Conservation (phyloP, 2,888 invertebrate genomes). For the Latrodectus elegans region DNA sequence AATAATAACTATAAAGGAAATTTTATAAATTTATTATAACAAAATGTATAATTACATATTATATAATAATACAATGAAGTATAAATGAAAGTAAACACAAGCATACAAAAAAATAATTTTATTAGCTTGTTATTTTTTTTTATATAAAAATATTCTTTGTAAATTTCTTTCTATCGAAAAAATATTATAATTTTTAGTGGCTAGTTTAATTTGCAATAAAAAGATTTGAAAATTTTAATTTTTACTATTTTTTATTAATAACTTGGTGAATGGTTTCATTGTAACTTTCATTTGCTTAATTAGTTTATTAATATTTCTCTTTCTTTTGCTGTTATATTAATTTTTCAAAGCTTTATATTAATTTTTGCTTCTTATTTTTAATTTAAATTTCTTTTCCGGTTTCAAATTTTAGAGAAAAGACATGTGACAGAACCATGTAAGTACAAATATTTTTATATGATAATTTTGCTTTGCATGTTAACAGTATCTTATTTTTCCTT, state of each 20-base stretch:
- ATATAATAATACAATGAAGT: too few species aligned
- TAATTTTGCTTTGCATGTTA: conserved; percentile 24
- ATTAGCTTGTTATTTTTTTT: too few species aligned
- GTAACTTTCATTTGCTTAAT: conserved; percentile 55
- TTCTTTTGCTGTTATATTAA: conserved; percentile 65
- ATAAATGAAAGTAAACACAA: too few species aligned
- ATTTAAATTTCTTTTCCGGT: conserved; percentile 69
- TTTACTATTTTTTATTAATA: conserved; percentile 74
- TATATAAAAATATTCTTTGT: too few species aligned
- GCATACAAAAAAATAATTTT: too few species aligned
- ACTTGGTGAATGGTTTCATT: conserved; percentile 54
- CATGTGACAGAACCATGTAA: conserved; percentile 91
- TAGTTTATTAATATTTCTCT: conserved; percentile 51
- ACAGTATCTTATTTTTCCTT: background rate
- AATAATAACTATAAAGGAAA: too few species aligned
- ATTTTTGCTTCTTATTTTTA: conserved; percentile 71
- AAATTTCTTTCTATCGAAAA: too few species aligned
- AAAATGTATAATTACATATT: too few species aligned
- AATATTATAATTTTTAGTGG: too few species aligned
- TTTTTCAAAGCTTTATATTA: conserved; percentile 63
- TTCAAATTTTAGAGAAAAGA: conserved; percentile 83
- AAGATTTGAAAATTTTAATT: background rate
- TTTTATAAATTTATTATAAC: too few species aligned
- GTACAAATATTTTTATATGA: conserved; percentile 77
- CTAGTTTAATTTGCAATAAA: too few species aligned